A percentile compares a stretch with the other conserved stretches of the same genome.
Conservation (phyloP, 2,797 vertebrate genomes). For the Smutsia temminckii region DNA sequence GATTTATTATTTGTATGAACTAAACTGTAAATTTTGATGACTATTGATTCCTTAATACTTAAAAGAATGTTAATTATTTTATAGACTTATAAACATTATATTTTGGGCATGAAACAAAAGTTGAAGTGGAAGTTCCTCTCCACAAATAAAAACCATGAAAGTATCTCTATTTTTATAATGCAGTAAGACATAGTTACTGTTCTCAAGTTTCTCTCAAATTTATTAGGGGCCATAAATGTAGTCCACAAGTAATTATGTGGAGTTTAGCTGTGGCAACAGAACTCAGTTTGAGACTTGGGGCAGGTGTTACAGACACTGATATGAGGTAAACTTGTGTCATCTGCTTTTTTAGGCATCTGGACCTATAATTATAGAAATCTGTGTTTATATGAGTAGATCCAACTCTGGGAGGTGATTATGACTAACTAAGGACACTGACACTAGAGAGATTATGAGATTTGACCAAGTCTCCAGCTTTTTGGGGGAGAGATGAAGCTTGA, state of each 20-base stretch:
- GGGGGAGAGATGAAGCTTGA: neutral
- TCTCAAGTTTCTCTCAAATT: conserved; percentile 2
- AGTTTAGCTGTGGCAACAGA: neutral
- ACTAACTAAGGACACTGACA: neutral
- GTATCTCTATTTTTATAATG: neutral
- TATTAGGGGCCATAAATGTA: neutral
- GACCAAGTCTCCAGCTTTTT: neutral
- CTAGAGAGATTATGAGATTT: neutral
- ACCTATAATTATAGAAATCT: neutral
- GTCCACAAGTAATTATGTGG: neutral
- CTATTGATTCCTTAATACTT: conserved; percentile 13
- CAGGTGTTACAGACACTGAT: neutral
- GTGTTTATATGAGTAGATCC: neutral
- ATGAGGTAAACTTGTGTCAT: neutral
- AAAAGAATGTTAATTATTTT: conserved; percentile 20
- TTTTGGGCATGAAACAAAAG: neutral
- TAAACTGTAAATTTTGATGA: neutral
- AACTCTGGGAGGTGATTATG: neutral
- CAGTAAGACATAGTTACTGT: neutral
- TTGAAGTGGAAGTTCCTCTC: neutral
- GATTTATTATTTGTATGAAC: conserved; percentile 40
- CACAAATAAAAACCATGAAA: neutral
- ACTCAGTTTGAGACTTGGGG: neutral
- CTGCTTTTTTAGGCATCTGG: neutral
- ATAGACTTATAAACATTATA: neutral